A percentile compares a stretch with the other conserved stretches of the same genome.
These are phyloP conservation scores for Calcarius ornatus DNA, from an alignment of 2,113 vertebrate genomes.

Conservation along the genomic window DNA sequence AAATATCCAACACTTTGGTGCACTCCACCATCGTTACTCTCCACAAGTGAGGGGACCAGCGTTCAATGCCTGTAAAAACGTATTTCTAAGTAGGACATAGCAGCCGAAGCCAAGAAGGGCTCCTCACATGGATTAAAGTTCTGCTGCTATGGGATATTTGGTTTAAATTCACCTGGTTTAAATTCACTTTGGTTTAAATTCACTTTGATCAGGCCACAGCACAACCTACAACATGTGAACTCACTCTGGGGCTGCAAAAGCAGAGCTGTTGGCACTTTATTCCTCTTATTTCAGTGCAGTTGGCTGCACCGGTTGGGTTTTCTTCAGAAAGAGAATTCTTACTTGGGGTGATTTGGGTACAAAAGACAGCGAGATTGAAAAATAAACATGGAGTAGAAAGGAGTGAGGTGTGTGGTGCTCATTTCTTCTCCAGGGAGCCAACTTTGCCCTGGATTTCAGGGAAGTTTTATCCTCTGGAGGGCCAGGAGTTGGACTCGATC, in stretches of 20 bases:
- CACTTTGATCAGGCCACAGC: neutral
- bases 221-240: neutral
- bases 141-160: neutral
- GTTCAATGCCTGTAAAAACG: neutral
- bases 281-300: neutral
- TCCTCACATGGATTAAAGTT: neutral
- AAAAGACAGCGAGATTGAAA: neutral
- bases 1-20: neutral
- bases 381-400: neutral
- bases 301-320: neutral
- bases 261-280: neutral
- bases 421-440: neutral
- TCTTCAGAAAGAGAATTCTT: neutral
- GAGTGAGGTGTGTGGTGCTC: neutral
- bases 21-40: neutral
- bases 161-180: neutral
- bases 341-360: neutral
- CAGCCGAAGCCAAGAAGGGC: neutral
- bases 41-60: neutral
- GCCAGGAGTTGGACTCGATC: fast-evolving
- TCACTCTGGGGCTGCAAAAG: neutral
- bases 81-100: neutral
- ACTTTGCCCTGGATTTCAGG: neutral
- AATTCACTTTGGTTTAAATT: neutral
- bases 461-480: neutral